phyloP scores from a whole-genome alignment of 2,888 invertebrate species.

The Baccha elongata region DNA sequence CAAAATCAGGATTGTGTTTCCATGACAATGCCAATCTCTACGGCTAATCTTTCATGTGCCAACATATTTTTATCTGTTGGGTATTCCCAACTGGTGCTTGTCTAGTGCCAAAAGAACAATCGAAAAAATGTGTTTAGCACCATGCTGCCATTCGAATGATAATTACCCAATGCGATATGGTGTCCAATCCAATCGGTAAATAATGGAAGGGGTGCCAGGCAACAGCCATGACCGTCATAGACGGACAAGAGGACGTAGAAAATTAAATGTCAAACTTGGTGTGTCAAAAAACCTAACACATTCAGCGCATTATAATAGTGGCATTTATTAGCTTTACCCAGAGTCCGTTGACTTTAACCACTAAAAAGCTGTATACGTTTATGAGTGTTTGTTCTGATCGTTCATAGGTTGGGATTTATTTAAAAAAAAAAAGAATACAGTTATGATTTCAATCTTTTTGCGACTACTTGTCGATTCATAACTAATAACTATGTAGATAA shows the following conservation, averaged over 20 bases:
- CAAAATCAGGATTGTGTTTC: slow-evolving; percentile 62
- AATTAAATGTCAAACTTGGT: slow-evolving; percentile 58
- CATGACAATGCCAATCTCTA: slow-evolving; percentile 61
- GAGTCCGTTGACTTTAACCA: slow-evolving; percentile 54
- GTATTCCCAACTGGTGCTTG: slow-evolving; percentile 71
- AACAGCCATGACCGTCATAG: slow-evolving; percentile 1
- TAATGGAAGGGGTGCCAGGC: slow-evolving; percentile 8
- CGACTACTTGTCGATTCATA: slow-evolving; percentile 54
- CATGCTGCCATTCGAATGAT: slow-evolving; percentile 68
- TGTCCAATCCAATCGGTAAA: slow-evolving; percentile 28
- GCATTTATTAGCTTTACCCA: slow-evolving; percentile 39
- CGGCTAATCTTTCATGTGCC: slow-evolving; percentile 47
- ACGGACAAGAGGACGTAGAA: slow-evolving; percentile 14
- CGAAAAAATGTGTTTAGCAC: slow-evolving; percentile 67
- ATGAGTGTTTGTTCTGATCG: too few relatives aligned
- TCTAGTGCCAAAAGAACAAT: slow-evolving; percentile 73
- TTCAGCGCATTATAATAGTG: slow-evolving; percentile 53
- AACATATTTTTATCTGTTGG: slow-evolving; percentile 38
- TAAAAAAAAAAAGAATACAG: too few relatives aligned
- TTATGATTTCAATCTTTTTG: slow-evolving; percentile 38
- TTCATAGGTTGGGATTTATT: slow-evolving; percentile 60
- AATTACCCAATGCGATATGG: slow-evolving; percentile 48
- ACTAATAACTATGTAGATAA: too few relatives aligned
- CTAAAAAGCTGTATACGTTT: slow-evolving; percentile 46
- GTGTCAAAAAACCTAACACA: slow-evolving; percentile 57